Conservation (phyloP, 1,140 invertebrate species). For the Pachypeltis micranthus region DNA sequence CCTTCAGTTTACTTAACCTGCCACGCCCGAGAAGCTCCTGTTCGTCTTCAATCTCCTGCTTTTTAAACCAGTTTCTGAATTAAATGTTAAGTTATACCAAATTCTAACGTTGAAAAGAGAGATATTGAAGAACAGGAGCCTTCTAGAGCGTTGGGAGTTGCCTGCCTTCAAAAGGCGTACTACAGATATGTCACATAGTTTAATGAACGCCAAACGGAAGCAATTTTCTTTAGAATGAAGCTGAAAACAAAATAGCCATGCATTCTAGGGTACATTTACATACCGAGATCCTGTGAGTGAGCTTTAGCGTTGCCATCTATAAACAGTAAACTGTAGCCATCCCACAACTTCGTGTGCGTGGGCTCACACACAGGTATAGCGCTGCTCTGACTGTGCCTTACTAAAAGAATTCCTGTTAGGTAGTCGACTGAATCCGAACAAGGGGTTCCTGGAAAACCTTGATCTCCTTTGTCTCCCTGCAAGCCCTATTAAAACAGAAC, state of each 20-base stretch:
- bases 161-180: too few species aligned
- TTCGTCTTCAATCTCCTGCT: too few species aligned
- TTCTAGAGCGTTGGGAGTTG: too few species aligned
- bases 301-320: slow-evolving; percentile 94
- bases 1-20: too few species aligned
- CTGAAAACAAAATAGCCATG: not conserved
- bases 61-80: too few species aligned
- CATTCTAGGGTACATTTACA: too few species aligned
- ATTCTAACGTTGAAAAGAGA: too few species aligned
- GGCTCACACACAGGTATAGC: slow-evolving; percentile 64
- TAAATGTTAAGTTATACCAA: too few species aligned
- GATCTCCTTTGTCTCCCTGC: slow-evolving; percentile 44
- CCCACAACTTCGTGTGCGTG: slow-evolving; percentile 81
- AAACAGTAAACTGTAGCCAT: slow-evolving; percentile 90
- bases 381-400: slow-evolving; percentile 78
- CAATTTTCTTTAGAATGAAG: not conserved
- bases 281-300: slow-evolving; percentile 92
- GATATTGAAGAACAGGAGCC: too few species aligned
- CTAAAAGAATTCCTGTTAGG: slow-evolving; percentile 76
- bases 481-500: slow-evolving; percentile 34
- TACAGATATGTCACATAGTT: not conserved
- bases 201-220: not conserved
- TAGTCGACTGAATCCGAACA: slow-evolving; percentile 59
- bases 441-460: slow-evolving; percentile 53
- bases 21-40: too few species aligned